phyloP scores from a whole-genome alignment of 2,888 invertebrate species.

The Thecophora atra region DNA sequence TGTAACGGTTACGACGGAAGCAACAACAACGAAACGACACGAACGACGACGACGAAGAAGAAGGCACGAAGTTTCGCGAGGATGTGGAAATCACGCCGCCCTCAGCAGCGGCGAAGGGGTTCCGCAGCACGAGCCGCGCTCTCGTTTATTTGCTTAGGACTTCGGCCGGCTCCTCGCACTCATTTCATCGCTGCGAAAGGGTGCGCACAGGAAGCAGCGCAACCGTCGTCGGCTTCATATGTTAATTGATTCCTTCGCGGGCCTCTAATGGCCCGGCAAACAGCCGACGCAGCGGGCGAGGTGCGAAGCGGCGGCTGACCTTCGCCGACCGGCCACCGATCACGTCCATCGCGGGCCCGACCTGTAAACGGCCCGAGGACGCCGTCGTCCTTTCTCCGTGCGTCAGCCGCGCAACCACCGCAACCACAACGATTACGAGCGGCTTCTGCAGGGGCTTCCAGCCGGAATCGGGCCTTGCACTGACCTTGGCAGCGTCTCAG shows the following conservation, averaged over 20 bases:
- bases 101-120: neutral
- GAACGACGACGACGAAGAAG: neutral
- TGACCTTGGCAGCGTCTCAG: too few relatives aligned
- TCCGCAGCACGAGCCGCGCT: conserved; percentile 1
- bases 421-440: conserved; percentile 4
- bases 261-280: conserved; percentile 13
- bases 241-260: conserved; percentile 27
- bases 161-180: conserved; percentile 54
- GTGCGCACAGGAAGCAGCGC: conserved; percentile 24
- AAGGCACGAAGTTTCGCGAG: neutral
- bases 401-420: neutral
- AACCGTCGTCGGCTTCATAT: conserved; percentile 21
- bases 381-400: too few relatives aligned
- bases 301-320: neutral
- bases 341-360: neutral
- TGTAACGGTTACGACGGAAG: neutral
- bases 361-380: too few relatives aligned
- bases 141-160: conserved; percentile 20
- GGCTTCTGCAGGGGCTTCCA: too few relatives aligned
- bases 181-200: conserved; percentile 61
- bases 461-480: too few relatives aligned
- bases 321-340: neutral
- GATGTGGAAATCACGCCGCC: conserved; percentile 20
- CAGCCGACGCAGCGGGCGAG: neutral
- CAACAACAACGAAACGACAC: neutral